phyloP scores from a whole-genome alignment of 2,888 invertebrate genomes.

The Cryptosula pallasiana region DNA sequence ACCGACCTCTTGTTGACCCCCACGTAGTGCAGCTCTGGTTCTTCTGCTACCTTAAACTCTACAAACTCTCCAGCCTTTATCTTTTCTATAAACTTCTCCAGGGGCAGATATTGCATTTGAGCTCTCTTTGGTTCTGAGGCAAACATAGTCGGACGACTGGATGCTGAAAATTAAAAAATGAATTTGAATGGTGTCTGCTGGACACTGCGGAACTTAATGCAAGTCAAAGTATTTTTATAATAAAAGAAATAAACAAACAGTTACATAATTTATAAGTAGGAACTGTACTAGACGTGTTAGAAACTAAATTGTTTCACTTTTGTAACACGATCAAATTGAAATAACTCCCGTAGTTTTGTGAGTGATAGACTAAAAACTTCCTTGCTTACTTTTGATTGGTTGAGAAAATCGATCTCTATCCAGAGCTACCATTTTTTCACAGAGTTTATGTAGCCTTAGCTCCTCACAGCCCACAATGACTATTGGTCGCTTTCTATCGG shows the following conservation, averaged over 20 bases:
- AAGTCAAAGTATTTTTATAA: no score
- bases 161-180: background rate
- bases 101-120: background rate
- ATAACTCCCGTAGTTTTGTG: no score
- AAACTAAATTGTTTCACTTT: no score
- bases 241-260: no score
- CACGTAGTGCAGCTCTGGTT: slow-evolving; percentile 17
- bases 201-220: no score
- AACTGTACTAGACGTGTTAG: no score
- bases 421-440: background rate
- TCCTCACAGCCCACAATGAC: slow-evolving; percentile 17
- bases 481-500: slow-evolving; percentile 16
- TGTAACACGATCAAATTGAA: no score
- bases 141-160: background rate
- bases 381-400: slow-evolving; percentile 5
- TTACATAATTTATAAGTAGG: no score
- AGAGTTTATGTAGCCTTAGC: slow-evolving; percentile 19
- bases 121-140: background rate
- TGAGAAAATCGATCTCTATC: background rate
- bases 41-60: background rate
- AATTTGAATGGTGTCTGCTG: background rate
- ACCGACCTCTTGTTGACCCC: slow-evolving; percentile 15
- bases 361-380: no score
- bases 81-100: slow-evolving; percentile 10
- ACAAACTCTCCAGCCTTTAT: slow-evolving; percentile 9